These are phyloP conservation scores for Trichosurus vulpecula DNA, from an alignment of 2,797 vertebrate genomes.

Conservation along the genomic window DNA sequence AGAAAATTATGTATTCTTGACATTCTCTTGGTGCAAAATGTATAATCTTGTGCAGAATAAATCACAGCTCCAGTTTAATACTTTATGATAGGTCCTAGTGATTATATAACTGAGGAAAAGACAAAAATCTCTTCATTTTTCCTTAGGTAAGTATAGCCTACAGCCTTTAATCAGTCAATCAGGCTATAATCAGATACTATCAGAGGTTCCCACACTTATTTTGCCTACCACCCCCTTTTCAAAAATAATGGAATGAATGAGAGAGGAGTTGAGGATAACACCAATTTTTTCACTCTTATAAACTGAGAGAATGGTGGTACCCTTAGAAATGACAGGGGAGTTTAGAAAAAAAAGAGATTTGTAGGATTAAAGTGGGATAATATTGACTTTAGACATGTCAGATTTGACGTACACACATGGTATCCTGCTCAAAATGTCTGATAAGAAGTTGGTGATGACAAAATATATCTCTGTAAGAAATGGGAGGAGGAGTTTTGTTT, in stretches of 20 bases:
- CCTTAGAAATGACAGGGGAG: background rate
- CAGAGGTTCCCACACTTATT: no score
- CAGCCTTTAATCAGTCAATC: background rate
- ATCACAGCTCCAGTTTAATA: background rate
- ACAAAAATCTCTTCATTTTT: background rate
- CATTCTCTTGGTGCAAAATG: constrained; percentile 3
- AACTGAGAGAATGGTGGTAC: background rate
- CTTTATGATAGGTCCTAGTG: background rate
- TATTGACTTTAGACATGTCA: background rate
- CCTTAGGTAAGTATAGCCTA: background rate
- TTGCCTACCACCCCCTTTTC: no score
- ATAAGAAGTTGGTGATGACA: background rate
- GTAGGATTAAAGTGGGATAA: background rate
- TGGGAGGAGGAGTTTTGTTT: no score
- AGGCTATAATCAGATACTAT: background rate
- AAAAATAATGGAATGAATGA: background rate
- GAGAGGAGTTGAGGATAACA: background rate
- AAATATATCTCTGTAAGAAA: no score
- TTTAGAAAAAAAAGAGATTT: background rate
- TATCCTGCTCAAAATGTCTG: background rate
- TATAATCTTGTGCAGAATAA: background rate
- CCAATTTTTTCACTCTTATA: background rate
- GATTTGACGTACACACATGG: background rate
- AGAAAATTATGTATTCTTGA: constrained; percentile 12
- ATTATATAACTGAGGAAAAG: constrained; percentile 9